Conservation (phyloP, 2,113 vertebrate species). For the Galeopterus variegatus region DNA sequence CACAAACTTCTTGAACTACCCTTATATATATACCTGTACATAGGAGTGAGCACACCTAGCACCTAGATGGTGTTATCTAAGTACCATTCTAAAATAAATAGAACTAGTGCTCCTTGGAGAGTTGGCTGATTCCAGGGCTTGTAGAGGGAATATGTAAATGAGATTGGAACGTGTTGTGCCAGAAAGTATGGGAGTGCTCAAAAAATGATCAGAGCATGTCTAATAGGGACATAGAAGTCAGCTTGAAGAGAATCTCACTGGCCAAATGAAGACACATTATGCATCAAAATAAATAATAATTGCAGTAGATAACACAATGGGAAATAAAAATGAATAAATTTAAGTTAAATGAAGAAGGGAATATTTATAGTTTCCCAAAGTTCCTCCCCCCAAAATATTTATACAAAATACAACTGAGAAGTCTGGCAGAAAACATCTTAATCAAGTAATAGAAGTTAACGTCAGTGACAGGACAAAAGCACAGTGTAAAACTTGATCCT, state of each 20-base stretch:
- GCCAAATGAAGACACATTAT: background rate
- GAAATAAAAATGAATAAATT: background rate
- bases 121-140: background rate
- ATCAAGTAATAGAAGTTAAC: background rate
- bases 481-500: background rate
- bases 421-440: background rate
- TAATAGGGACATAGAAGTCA: background rate
- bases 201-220: background rate
- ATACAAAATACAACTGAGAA: background rate
- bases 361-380: background rate
- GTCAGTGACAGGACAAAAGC: background rate
- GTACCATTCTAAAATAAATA: background rate
- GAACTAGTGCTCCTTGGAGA: background rate
- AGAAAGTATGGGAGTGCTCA: background rate
- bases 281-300: background rate
- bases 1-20: no score
- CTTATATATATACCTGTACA: background rate
- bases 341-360: background rate
- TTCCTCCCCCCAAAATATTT: background rate
- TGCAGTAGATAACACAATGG: background rate
- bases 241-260: background rate
- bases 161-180: background rate
- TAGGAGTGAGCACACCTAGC: background rate
- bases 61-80: background rate
- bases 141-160: background rate